Evolutionary conservation across 2,888 invertebrate genomes (phyloP), one percentile per base, ranked within the genome.

Genomic region (Nymphalis c-album): DNA sequence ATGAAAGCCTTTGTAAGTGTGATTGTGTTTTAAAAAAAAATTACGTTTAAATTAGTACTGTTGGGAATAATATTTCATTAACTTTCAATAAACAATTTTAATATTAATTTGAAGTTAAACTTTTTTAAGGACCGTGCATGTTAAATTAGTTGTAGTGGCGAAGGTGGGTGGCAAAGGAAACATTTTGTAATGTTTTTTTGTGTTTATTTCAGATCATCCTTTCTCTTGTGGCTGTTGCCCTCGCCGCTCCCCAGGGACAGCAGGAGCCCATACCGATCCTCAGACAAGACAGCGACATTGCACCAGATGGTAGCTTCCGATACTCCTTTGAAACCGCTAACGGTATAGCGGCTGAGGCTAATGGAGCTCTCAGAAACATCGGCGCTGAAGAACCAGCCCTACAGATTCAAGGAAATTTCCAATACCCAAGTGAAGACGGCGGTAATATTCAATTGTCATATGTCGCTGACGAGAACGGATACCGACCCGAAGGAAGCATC

Each of bases 381-480:
- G 94, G 94, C 0, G 91, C 90, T 17, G 93, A 93, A 65, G 85
- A 91, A 60, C 93, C 92, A 45, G 89, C 91, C 4, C 69, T 90
- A 7, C 90, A 94, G 71, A 95, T 94, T 0, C 91, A 94, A 77
- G 95, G 95, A 26, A 93, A 93, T 79, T 94, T 87, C 85, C 91
- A 93, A 57, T 95, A 95, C 83, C 93, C 93, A 2, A 92, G 93
- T 57, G 94, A 95, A 0, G 95, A 95, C 18, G 95, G 95, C 46
- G 83, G 87, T 67, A 87, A 85, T 70, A 94, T 95, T 75, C 92
- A 93, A 74, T 78, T 95, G 68, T 87, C 91, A 1, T 96, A 95
- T 85, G 85, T 94, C 50, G 95, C 96, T 63, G 94, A 95, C 78
- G 95, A 95, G 81, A 95, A 95, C 74, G 95, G 95, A 61, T 95